Percentiles rank a stretch among this genome's conserved stretches.
Evolutionary conservation across 1,140 invertebrate genomes (phyloP).

Genomic region (Heliconius melpomene): DNA sequence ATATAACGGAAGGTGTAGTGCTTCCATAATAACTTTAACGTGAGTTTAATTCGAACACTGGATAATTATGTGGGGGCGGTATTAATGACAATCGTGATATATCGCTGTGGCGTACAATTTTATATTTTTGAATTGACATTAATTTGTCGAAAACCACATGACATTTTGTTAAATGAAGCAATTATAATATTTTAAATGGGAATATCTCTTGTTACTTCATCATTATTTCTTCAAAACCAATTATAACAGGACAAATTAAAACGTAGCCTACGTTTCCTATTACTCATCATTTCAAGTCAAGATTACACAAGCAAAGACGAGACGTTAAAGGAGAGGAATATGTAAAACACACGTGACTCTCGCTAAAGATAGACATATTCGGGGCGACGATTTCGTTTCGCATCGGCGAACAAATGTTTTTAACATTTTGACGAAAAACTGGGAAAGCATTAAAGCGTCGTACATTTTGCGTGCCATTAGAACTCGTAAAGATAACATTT

Average conservation of each 20-base stretch:
- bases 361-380: slow-evolving; percentile 67
- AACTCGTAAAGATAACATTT: slow-evolving; percentile 49
- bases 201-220: slow-evolving; percentile 11
- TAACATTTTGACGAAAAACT: slow-evolving; percentile 61
- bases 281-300: slow-evolving; percentile 4
- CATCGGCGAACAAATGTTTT: slow-evolving; percentile 68
- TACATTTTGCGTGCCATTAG: slow-evolving; percentile 46
- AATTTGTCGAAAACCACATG: slow-evolving; percentile 42
- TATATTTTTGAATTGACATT: slow-evolving; percentile 45
- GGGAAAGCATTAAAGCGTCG: slow-evolving; percentile 61
- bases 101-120: slow-evolving; percentile 43
- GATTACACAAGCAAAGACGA: slow-evolving; percentile 26
- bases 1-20: slow-evolving; percentile 54
- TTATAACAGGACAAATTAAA: slow-evolving; percentile 30
- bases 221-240: slow-evolving; percentile 14
- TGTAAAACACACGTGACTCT: slow-evolving; percentile 68
- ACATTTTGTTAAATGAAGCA: slow-evolving; percentile 41
- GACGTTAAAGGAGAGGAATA: slow-evolving; percentile 62
- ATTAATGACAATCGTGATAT: slow-evolving; percentile 49
- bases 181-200: slow-evolving; percentile 43
- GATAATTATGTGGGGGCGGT: slow-evolving; percentile 46
- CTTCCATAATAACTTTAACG: slow-evolving; percentile 61
- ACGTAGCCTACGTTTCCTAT: slow-evolving; percentile 34
- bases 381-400: slow-evolving; percentile 67
- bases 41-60: slow-evolving; percentile 58